Evolutionary conservation across 2,888 invertebrate species (phyloP).

Genomic region (Drosophila quinaria): DNA sequence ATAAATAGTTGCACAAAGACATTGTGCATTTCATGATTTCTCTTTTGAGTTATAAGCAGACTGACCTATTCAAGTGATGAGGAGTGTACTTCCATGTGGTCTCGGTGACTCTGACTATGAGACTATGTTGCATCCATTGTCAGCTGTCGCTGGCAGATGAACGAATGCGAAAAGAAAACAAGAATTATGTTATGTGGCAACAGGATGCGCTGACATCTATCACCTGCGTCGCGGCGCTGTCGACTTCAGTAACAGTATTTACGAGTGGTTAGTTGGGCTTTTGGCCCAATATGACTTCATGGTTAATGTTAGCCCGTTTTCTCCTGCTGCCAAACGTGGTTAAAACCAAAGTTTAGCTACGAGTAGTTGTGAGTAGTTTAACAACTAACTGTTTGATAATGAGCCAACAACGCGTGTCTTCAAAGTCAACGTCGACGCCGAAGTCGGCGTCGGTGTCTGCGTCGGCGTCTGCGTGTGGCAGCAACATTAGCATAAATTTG

Average conservation of each 20-base stretch:
- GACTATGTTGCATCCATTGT: conserved; percentile 26
- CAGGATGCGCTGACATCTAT: conserved; percentile 80
- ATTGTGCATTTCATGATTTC: neutral
- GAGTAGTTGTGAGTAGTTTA: conserved; percentile 21
- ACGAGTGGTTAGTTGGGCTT: neutral
- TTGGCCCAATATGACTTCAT: conserved; percentile 3
- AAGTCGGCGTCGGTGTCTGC: neutral
- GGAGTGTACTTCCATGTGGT: neutral
- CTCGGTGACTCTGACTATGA: neutral
- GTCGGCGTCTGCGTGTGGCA: conserved; percentile 19
- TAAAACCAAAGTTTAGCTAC: conserved; percentile 16
- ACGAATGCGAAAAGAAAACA: conserved; percentile 52
- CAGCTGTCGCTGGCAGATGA: conserved; percentile 49
- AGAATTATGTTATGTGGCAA: conserved; percentile 76
- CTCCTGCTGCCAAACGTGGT: conserved; percentile 3
- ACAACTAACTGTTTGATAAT: conserved; percentile 51
- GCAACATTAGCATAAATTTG: conserved; percentile 73
- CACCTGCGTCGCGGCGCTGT: conserved; percentile 54
- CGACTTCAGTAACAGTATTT: conserved; percentile 7
- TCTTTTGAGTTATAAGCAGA: neutral
- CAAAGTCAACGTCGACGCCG: neutral
- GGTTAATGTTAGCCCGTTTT: conserved; percentile 8
- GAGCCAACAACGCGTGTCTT: conserved; percentile 10
- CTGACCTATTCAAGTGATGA: neutral
- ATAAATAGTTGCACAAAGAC: neutral